Conservation (phyloP, 92 coral and sea anemone genomes). For the Zoanthus sociatus region DNA sequence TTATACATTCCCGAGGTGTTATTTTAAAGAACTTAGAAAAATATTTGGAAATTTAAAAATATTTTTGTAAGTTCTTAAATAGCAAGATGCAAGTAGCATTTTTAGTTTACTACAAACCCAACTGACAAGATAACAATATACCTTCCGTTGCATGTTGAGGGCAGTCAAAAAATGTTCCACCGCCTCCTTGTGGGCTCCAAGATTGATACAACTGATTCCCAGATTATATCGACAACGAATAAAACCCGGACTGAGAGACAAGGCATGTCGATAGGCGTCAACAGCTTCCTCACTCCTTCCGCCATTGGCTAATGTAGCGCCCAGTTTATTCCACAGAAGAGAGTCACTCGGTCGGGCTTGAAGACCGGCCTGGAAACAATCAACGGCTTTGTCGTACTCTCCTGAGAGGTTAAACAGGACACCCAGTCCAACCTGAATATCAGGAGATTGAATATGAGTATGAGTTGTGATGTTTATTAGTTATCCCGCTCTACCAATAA, state of each 20-base stretch:
- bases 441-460: background rate
- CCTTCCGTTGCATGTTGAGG: slow-evolving; percentile 96
- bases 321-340: slow-evolving; percentile 94
- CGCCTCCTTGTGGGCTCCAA: slow-evolving; percentile 89
- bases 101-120: background rate
- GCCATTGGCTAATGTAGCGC: slow-evolving; percentile 98
- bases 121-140: background rate
- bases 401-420: slow-evolving; percentile 97
- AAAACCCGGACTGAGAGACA: slow-evolving; percentile 94
- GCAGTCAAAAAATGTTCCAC: slow-evolving; percentile 95
- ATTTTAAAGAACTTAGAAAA: no score
- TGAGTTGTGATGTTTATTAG: no score
- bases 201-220: slow-evolving; percentile 96
- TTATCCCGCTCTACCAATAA: no score
- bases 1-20: no score
- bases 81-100: no score
- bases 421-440: slow-evolving; percentile 91
- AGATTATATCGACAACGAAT: slow-evolving; percentile 95
- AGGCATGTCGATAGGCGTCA: slow-evolving; percentile 98
- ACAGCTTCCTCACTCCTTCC: slow-evolving; percentile 99
- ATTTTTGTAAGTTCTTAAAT: no score
- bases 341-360: slow-evolving; percentile 88
- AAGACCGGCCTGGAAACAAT: slow-evolving; percentile 95
- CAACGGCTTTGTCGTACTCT: slow-evolving; percentile 97
- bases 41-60: no score